These are phyloP conservation scores for Sarcophaga peregrina DNA, from an alignment of 1,140 invertebrate genomes.

Conservation along the genomic window DNA sequence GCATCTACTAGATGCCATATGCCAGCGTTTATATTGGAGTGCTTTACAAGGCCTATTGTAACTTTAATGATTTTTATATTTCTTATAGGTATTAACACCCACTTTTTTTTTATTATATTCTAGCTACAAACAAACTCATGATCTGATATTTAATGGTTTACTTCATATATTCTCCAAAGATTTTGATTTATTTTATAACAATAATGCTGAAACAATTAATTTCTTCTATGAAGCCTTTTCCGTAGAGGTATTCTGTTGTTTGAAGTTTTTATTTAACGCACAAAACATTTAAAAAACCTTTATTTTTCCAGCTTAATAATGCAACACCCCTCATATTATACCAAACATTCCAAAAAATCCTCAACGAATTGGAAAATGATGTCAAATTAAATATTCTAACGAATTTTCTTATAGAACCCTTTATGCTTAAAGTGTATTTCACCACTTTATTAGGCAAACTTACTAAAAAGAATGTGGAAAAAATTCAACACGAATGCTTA, in stretches of 20 bases:
- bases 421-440: conserved; percentile 19
- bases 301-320: not conserved
- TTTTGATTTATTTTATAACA: conserved; percentile 29
- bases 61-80: not conserved
- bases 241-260: conserved; percentile 2
- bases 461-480: not conserved
- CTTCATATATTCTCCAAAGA: not conserved
- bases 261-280: not conserved
- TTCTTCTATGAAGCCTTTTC: conserved; percentile 28
- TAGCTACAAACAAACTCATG: not conserved
- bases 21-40: not conserved
- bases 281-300: not conserved
- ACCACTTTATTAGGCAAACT: not conserved
- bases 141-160: not conserved
- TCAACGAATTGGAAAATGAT: conserved; percentile 3
- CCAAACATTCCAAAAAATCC: not conserved
- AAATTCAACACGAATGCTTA: not conserved
- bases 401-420: conserved; percentile 19
- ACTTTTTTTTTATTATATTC: not conserved
- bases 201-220: not conserved
- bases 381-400: conserved; percentile 1
- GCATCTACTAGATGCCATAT: conserved; percentile 12
- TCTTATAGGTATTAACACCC: not conserved
- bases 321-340: conserved; percentile 1
- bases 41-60: conserved; percentile 31